Evolutionary conservation across 2,888 invertebrate genomes (phyloP).

Genomic region (Aleiodes leptofemur): DNA sequence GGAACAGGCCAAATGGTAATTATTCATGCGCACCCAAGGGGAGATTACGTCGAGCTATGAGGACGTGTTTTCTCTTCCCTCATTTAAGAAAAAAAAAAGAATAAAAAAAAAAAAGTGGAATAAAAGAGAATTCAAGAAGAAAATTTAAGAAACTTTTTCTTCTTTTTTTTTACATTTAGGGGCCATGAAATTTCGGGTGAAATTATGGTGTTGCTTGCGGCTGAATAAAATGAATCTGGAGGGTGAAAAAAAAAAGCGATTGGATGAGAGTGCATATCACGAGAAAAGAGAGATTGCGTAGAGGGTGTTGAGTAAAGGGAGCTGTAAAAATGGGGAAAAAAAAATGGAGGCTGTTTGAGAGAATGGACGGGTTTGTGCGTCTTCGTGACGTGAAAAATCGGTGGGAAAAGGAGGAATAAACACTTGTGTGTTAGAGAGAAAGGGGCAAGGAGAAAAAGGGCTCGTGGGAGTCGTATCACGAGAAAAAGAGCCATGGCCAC

Average conservation of each 20-base stretch:
- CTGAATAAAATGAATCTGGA: conserved; percentile 19
- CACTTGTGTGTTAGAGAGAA: conserved; percentile 13
- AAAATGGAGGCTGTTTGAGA: conserved; percentile 29
- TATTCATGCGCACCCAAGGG: conserved; percentile 57
- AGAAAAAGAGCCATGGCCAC: conserved; percentile 67
- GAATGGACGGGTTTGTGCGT: conserved; percentile 30
- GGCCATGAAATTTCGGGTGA: conserved; percentile 19
- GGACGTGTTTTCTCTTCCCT: conserved; percentile 11
- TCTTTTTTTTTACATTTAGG: neutral
- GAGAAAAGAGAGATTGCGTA: conserved; percentile 38
- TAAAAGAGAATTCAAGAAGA: neutral
- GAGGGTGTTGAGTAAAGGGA: conserved; percentile 35
- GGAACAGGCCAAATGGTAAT: conserved; percentile 49
- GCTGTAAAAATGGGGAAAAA: conserved; percentile 34
- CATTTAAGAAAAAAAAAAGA: conserved; percentile 11
- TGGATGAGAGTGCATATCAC: conserved; percentile 39
- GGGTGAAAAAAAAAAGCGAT: conserved; percentile 16
- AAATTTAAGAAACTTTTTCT: conserved; percentile 18
- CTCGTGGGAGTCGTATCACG: conserved; percentile 68
- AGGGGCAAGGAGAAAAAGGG: conserved; percentile 57
- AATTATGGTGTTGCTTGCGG: conserved; percentile 35
- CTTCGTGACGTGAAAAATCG: conserved; percentile 40
- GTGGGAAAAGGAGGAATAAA: conserved; percentile 42
- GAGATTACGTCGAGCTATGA: conserved; percentile 20
- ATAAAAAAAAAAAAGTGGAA: conserved; percentile 30